Base-by-base conservation (phyloP, 2,797 vertebrate genomes). In the Acrocephalus scirpaceus region DNA sequence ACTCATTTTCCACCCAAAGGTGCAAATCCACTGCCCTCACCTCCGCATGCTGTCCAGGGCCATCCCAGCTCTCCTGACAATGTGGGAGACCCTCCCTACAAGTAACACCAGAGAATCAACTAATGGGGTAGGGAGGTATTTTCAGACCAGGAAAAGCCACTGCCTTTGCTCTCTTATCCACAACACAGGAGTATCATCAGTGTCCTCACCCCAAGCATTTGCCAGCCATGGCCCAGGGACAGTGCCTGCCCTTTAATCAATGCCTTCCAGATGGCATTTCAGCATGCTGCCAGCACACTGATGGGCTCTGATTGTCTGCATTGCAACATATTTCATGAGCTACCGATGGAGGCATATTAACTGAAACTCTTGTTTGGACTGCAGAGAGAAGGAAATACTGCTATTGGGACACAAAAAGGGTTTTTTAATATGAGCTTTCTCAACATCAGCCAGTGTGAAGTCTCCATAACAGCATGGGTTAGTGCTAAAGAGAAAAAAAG, bases 331-430 rank as follows among this genome's bases (percentile, higher is more conserved):
- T 53, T 80, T 70, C 12, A 32, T 26, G 45, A 91, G 69, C 12
- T 15, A 58, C 5, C 7, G 1, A 44, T 18, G 7, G 48, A 45
- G 16, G 54, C 60, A 13, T 23, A 45, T 47, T 72, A 66, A 76
- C 0, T 16, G 30, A 25, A 91, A 64, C 65, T 56, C 47, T 58
- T 60, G 32, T 47, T 51, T 80, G n/a, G 42, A 48, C 20, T 11
- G 25, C n/a, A 56, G 7, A 74, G 61, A 78, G 83, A 94, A 96
- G 58, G 62, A 95, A 96, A 65, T 29, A 36, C 40, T 74, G 25
- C 5, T 38, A 80, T 3, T 53, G 60, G 79, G 79, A 81, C 86
- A 69, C 12, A 25, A 58, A 90, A 86, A 65, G 32, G 20, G 0
- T 7, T 23, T 86, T 56, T 77, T 81, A 6, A 34, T 23, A 32